Conservation (phyloP, 2,113 vertebrate genomes). For the Thymallus thymallus region DNA sequence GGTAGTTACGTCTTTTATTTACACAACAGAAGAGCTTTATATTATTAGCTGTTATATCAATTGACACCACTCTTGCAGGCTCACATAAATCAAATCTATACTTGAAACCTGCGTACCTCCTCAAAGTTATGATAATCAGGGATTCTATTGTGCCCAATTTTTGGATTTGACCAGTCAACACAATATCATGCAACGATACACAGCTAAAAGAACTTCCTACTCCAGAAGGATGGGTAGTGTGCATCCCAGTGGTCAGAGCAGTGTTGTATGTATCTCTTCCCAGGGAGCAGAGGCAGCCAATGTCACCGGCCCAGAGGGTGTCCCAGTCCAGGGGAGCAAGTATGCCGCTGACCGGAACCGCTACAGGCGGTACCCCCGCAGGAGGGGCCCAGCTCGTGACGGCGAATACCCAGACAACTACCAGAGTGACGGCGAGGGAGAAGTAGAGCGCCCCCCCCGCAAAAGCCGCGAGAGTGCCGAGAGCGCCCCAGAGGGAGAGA, state of each 20-base stretch:
- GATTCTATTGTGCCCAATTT: no score
- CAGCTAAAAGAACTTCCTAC: no score
- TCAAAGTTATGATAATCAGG: no score
- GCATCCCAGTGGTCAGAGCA: no score
- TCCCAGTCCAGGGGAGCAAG: conserved; percentile 98
- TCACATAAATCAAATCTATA: no score
- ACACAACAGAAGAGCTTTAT: no score
- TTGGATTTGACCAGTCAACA: no score
- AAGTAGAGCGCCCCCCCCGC: conserved; percentile 82
- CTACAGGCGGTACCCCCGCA: conserved; percentile 94
- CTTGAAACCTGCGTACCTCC: no score
- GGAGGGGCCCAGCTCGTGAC: conserved; percentile 91
- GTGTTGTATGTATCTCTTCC: background rate
- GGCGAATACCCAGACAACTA: conserved; percentile 98
- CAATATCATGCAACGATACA: no score
- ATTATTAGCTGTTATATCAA: no score
- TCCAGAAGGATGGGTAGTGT: no score
- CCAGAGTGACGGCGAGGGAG: conserved; percentile 87
- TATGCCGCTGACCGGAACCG: conserved; percentile 98
- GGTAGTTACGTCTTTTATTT: conserved; percentile 67
- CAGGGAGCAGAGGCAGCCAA: conserved; percentile 98
- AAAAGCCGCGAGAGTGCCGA: conserved; percentile 86
- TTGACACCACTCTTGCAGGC: no score
- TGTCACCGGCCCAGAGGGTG: conserved; percentile 94
- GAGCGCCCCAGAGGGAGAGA: conserved; percentile 86